Evolutionary conservation across 1,140 invertebrate genomes (phyloP).

Genomic region (Lordiphosa mommai): DNA sequence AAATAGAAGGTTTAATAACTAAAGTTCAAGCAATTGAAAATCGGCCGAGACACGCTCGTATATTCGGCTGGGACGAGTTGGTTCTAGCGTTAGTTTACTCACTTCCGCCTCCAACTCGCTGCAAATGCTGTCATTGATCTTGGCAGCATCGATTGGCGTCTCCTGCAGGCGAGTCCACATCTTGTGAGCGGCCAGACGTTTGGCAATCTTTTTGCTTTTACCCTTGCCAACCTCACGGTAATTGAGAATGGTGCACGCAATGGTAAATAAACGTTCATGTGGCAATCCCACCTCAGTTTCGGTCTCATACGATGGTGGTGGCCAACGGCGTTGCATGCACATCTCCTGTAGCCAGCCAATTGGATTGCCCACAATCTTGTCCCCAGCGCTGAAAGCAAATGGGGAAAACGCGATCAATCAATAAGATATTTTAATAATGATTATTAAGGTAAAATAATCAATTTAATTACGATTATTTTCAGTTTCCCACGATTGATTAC

Average conservation of each 20-base stretch:
- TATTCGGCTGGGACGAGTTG: background rate
- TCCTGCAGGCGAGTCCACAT: constrained; percentile 93
- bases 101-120: constrained; percentile 78
- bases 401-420: too few relatives aligned
- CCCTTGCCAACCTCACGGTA: constrained; percentile 91
- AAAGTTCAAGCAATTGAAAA: constrained; percentile 29
- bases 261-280: constrained; percentile 95
- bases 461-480: too few relatives aligned
- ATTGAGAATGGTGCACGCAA: constrained; percentile 92
- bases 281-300: constrained; percentile 94
- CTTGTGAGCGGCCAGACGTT: constrained; percentile 94
- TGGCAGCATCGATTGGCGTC: constrained; percentile 85
- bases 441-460: too few relatives aligned
- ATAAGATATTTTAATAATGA: too few relatives aligned
- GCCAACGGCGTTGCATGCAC: constrained; percentile 96
- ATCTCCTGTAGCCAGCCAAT: constrained; percentile 97
- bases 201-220: constrained; percentile 97
- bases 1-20: background rate
- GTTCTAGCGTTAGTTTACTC: constrained; percentile 39
- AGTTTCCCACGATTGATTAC: too few relatives aligned
- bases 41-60: constrained; percentile 29
- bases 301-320: constrained; percentile 95
- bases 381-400: constrained; percentile 79
- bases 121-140: constrained; percentile 79
- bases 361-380: constrained; percentile 92